These are phyloP conservation scores for Microcebus murinus DNA, from an alignment of 2,113 vertebrate species.

Conservation along the genomic window DNA sequence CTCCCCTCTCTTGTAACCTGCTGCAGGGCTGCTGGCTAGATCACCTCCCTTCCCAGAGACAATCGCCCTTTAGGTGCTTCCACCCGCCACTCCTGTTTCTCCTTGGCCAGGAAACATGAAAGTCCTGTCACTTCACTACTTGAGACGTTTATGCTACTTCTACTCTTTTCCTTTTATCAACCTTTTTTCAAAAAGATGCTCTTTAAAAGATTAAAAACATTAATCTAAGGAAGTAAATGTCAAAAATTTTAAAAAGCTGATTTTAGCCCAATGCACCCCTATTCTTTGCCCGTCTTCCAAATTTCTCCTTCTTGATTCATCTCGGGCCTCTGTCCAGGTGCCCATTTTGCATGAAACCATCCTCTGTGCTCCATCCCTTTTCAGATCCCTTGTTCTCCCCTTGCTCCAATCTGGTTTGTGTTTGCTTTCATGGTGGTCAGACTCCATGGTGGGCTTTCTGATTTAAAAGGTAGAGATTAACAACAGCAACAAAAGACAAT, in stretches of 20 bases:
- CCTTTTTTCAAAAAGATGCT: not conserved
- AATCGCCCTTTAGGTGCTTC: not conserved
- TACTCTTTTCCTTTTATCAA: not conserved
- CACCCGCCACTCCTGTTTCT: not conserved
- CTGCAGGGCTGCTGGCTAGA: not conserved
- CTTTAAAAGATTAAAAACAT: too few relatives aligned
- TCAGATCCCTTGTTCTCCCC: not conserved
- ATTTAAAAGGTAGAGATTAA: not conserved
- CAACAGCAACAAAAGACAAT: not conserved
- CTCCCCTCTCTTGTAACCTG: constrained; percentile 2
- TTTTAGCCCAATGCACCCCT: not conserved
- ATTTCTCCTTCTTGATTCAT: not conserved
- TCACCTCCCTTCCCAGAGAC: not conserved
- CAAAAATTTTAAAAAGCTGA: not conserved
- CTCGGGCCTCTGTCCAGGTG: not conserved
- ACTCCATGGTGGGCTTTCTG: not conserved
- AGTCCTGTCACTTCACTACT: not conserved
- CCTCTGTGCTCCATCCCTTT: not conserved
- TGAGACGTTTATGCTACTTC: not conserved
- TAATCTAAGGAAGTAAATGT: too few relatives aligned
- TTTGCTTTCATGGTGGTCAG: not conserved
- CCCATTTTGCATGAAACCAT: not conserved
- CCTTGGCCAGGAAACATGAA: not conserved
- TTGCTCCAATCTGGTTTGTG: not conserved
- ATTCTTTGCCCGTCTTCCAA: not conserved